Percentiles rank a stretch among this genome's conserved stretches.
Evolutionary conservation across 2,113 vertebrate species (phyloP).

Genomic region (Scophthalmus maximus): DNA sequence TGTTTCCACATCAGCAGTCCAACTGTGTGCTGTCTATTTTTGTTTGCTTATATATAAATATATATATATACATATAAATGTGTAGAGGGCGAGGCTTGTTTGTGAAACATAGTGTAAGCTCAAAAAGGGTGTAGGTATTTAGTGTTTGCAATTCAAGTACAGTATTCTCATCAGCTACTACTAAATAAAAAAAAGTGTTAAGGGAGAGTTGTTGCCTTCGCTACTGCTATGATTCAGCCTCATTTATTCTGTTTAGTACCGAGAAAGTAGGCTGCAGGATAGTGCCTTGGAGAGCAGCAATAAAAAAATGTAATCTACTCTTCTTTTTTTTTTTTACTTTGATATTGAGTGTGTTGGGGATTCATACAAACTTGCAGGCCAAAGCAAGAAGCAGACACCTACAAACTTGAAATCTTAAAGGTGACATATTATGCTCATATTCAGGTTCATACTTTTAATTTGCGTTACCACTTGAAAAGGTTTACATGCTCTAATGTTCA

Average conservation of each 20-base stretch:
- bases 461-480: too few relatives aligned
- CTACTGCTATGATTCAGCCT: slow-evolving; percentile 25
- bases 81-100: slow-evolving; percentile 63
- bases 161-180: slow-evolving; percentile 77
- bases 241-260: slow-evolving; percentile 35
- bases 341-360: slow-evolving; percentile 15
- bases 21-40: slow-evolving; percentile 71
- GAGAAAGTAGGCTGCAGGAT: slow-evolving; percentile 30
- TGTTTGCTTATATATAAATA: slow-evolving; percentile 58
- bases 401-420: background rate
- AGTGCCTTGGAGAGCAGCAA: slow-evolving; percentile 1
- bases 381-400: background rate
- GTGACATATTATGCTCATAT: background rate
- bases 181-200: slow-evolving; percentile 78
- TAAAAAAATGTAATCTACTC: slow-evolving; percentile 5
- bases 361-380: background rate
- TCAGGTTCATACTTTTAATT: too few relatives aligned
- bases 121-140: slow-evolving; percentile 76
- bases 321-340: slow-evolving; percentile 14
- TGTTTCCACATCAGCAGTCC: slow-evolving; percentile 69
- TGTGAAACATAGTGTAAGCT: slow-evolving; percentile 66
- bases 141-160: slow-evolving; percentile 79
- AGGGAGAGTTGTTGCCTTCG: slow-evolving; percentile 65
- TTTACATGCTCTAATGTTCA: too few relatives aligned
- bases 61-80: slow-evolving; percentile 1